A percentile compares a stretch with the other conserved stretches of the same genome.
Evolutionary conservation across 1,140 invertebrate genomes (phyloP).

Genomic region (Zaprionus capensis): DNA sequence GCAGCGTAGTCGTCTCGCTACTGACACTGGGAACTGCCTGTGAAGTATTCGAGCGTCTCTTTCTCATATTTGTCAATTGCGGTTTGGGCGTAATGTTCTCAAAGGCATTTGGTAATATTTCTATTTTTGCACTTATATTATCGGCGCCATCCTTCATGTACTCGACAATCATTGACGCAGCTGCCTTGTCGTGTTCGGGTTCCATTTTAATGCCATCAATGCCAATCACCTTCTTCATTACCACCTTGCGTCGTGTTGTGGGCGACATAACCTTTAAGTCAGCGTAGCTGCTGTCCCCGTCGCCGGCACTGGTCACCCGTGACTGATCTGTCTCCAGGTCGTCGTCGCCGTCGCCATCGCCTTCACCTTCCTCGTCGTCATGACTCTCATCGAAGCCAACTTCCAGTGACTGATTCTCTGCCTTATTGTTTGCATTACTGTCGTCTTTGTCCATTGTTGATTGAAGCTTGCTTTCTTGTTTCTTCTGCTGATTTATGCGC

Average conservation of each 20-base stretch:
- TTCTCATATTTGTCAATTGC: conserved; percentile 58
- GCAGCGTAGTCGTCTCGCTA: background rate
- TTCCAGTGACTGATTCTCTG: background rate
- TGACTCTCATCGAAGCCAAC: conserved; percentile 42
- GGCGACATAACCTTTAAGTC: conserved; percentile 27
- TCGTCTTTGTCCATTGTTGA: background rate
- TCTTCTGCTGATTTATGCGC: conserved; percentile 53
- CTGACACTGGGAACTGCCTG: background rate
- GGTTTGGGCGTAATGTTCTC: conserved; percentile 44
- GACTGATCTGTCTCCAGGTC: conserved; percentile 23
- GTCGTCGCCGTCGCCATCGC: background rate
- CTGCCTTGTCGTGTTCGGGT: conserved; percentile 44
- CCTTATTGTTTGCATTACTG: background rate
- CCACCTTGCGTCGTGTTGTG: conserved; percentile 16
- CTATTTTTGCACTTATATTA: conserved; percentile 67
- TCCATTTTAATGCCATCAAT: conserved; percentile 73
- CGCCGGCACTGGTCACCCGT: conserved; percentile 2
- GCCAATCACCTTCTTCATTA: conserved; percentile 71
- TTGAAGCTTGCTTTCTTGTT: conserved; percentile 16
- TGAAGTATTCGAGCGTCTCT: conserved; percentile 34
- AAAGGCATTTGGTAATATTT: conserved; percentile 51
- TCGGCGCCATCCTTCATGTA: conserved; percentile 66
- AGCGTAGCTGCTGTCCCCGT: conserved; percentile 25
- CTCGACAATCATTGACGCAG: conserved; percentile 61
- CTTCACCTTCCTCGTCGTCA: conserved; percentile 18